Percentiles rank a stretch among this genome's conserved stretches.
phyloP scores from a whole-genome alignment of 2,113 vertebrate genomes.

The Prinia subflava region DNA sequence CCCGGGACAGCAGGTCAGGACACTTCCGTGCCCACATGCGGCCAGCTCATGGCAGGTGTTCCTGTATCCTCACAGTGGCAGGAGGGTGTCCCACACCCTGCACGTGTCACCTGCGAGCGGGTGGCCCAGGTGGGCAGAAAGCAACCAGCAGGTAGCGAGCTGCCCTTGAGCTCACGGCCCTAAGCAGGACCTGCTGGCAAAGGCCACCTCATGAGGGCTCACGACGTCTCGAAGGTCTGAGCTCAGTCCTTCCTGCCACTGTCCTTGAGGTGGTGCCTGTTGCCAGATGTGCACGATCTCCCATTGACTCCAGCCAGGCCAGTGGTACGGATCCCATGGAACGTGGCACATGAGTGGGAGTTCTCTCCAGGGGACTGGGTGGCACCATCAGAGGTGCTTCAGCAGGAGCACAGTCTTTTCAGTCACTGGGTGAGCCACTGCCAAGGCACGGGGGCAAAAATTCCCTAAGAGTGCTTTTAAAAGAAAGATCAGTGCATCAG shows the following conservation, averaged over 20 bases:
- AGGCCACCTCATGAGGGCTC: rapidly evolving
- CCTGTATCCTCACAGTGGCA: not conserved
- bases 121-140: not conserved
- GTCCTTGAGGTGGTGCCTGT: not conserved
- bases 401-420: not conserved
- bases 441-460: not conserved
- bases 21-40: rapidly evolving
- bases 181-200: not conserved
- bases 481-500: not conserved
- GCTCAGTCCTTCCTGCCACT: not conserved
- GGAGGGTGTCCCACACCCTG: not conserved
- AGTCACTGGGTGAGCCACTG: not conserved
- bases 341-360: not conserved
- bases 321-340: not conserved
- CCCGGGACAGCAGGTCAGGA: not conserved
- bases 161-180: not conserved
- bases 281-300: not conserved
- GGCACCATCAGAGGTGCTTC: not conserved
- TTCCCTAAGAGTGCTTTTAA: not conserved
- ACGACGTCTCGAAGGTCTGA: not conserved
- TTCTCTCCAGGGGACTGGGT: too few relatives aligned
- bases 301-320: not conserved
- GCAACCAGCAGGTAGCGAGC: not conserved
- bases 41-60: not conserved
- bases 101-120: not conserved